These are phyloP conservation scores for Bombus balteatus DNA, from an alignment of 1,140 invertebrate genomes.

Conservation along the genomic window DNA sequence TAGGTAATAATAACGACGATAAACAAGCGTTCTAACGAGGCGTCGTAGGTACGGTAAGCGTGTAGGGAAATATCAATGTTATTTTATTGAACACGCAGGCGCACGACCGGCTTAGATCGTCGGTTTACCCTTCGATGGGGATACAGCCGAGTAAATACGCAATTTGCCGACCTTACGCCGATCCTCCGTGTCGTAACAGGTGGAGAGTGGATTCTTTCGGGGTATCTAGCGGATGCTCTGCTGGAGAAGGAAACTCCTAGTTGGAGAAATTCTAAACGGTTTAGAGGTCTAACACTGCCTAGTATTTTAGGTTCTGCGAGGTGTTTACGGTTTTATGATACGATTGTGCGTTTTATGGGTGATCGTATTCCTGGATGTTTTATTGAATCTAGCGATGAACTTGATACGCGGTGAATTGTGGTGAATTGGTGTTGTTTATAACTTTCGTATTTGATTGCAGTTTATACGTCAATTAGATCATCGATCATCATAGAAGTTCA, in stretches of 20 bases:
- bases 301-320: too few species aligned
- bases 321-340: too few species aligned
- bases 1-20: constrained; percentile 75
- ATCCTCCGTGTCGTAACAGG: constrained; percentile 53
- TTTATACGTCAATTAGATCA: too few species aligned
- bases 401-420: too few species aligned
- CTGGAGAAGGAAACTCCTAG: not conserved
- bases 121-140: constrained; percentile 63
- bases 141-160: constrained; percentile 68
- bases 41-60: constrained; percentile 23
- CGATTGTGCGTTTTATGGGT: too few species aligned
- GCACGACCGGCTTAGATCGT: not conserved
- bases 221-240: too few species aligned
- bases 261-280: not conserved
- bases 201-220: constrained; percentile 23
- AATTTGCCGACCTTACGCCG: constrained; percentile 58
- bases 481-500: too few species aligned
- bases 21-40: constrained; percentile 72
- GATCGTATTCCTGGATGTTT: too few species aligned
- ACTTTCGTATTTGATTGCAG: too few species aligned
- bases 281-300: not conserved
- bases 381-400: too few species aligned
- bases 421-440: too few species aligned
- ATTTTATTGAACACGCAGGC: constrained; percentile 72
- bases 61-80: constrained; percentile 76